Evolutionary conservation across 2,797 vertebrate species (phyloP).

Genomic region (Enteromius afrohamiltoni): DNA sequence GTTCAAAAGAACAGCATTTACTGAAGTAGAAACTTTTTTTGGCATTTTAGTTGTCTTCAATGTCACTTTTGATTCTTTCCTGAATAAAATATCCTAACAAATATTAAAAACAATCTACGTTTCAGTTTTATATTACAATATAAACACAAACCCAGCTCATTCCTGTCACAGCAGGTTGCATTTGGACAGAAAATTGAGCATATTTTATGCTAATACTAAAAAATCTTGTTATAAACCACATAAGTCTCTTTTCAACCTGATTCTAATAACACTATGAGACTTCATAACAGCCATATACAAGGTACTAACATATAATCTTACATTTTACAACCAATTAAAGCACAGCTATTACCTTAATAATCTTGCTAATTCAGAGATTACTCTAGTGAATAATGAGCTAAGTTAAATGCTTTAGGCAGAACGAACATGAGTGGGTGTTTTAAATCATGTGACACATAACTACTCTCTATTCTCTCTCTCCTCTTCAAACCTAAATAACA

Average conservation of each 20-base stretch:
- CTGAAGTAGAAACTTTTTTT: background rate
- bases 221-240: background rate
- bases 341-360: conserved; percentile 29
- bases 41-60: background rate
- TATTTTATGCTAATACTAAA: background rate
- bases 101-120: background rate
- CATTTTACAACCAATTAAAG: conserved; percentile 35
- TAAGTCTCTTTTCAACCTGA: background rate
- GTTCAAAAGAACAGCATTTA: background rate
- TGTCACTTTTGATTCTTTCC: background rate
- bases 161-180: background rate
- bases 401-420: conserved; percentile 28
- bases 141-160: background rate
- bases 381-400: conserved; percentile 24
- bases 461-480: conserved; percentile 4
- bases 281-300: background rate
- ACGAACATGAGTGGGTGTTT: conserved; percentile 24
- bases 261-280: background rate
- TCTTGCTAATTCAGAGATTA: conserved; percentile 23
- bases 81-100: background rate
- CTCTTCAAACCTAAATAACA: conserved; percentile 17
- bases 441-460: conserved; percentile 11
- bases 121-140: background rate
- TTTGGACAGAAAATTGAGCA: background rate
- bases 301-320: conserved; percentile 2